These are phyloP conservation scores for Drymodes brunneopygia DNA, from an alignment of 2,113 vertebrate species.

Conservation along the genomic window DNA sequence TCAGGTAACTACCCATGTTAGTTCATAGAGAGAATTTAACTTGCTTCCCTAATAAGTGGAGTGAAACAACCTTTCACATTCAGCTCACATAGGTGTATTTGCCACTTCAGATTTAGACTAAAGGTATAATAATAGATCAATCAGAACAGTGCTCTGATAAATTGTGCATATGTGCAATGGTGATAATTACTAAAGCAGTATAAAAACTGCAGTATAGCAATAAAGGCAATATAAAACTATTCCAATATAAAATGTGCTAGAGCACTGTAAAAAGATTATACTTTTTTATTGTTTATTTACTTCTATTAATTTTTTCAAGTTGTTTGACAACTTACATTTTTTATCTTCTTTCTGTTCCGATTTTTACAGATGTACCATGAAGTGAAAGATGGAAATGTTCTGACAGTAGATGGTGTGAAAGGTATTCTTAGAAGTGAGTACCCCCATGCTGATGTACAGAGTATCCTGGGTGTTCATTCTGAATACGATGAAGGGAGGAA, in stretches of 20 bases:
- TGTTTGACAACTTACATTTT: background rate
- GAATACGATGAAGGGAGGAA: slow-evolving; percentile 83
- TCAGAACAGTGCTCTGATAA: background rate
- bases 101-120: background rate
- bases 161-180: background rate
- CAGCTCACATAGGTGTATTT: background rate
- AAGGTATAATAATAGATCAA: background rate
- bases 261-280: background rate
- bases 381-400: slow-evolving; percentile 67
- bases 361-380: slow-evolving; percentile 84
- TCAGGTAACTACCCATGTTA: background rate
- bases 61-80: background rate
- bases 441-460: slow-evolving; percentile 77
- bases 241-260: background rate
- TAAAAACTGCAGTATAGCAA: background rate
- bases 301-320: background rate
- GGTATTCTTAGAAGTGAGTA: slow-evolving; percentile 79
- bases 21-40: background rate
- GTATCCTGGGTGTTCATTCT: slow-evolving; percentile 79
- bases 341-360: background rate
- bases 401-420: slow-evolving; percentile 80
- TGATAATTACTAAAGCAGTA: background rate
- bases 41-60: background rate
- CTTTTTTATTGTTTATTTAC: background rate
- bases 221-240: background rate